A percentile compares a stretch with the other conserved stretches of the same genome.
These are phyloP conservation scores for Muscicapa adusta DNA, from an alignment of 2,113 vertebrate genomes.

Conservation along the genomic window DNA sequence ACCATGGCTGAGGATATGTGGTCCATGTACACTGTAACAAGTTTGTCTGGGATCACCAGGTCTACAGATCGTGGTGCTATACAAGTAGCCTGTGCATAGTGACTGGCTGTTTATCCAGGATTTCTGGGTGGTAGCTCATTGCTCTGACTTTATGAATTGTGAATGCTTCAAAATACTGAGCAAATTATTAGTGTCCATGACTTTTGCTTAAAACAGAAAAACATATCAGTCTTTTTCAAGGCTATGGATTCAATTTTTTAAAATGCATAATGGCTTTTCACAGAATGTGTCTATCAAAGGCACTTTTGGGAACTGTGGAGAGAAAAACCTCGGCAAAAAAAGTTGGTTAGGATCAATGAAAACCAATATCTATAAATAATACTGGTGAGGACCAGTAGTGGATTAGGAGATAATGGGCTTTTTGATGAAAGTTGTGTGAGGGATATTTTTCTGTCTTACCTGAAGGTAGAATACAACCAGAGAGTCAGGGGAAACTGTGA, in stretches of 20 bases:
- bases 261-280: neutral
- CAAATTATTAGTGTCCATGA: neutral
- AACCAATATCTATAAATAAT: neutral
- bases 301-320: neutral
- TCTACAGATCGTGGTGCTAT: neutral
- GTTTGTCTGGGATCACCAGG: neutral
- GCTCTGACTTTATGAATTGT: neutral
- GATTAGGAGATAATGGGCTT: neutral
- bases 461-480: neutral
- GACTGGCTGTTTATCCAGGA: neutral
- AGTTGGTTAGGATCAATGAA: neutral
- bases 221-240: neutral
- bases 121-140: neutral
- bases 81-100: neutral
- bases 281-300: neutral
- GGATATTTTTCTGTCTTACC: neutral
- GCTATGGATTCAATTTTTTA: neutral
- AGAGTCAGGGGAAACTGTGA: neutral
- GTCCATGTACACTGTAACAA: neutral
- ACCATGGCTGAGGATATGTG: neutral
- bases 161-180: neutral
- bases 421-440: neutral
- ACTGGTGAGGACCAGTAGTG: neutral
- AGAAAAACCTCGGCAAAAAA: neutral
- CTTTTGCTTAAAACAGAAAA: neutral